Percentiles rank a stretch among this genome's conserved stretches.
Conservation (phyloP, 1,140 invertebrate genomes). For the Caenorhabditis tropicalis region DNA sequence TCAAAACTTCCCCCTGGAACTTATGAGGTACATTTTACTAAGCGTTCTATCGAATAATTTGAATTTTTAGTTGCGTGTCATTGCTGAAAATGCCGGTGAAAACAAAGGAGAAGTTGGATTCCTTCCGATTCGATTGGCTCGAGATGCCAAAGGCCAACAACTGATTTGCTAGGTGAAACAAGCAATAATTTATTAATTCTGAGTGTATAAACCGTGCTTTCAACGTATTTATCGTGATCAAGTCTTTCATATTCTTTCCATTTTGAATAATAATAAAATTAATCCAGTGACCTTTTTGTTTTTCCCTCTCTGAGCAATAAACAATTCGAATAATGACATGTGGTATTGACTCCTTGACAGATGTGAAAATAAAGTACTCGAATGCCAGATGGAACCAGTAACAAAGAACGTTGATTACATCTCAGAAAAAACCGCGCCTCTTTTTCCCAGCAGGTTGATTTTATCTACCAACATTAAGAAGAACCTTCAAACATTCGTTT, state of each 20-base stretch:
- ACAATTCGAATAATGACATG: neutral
- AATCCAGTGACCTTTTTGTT: neutral
- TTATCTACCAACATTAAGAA: neutral
- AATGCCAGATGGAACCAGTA: neutral
- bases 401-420: neutral
- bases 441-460: neutral
- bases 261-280: neutral
- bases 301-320: neutral
- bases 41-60: neutral
- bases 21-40: conserved; percentile 46
- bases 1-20: conserved; percentile 54
- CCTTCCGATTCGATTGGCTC: conserved; percentile 54
- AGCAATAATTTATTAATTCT: neutral
- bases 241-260: neutral
- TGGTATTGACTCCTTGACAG: neutral
- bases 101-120: conserved; percentile 59
- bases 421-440: neutral
- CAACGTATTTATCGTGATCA: neutral
- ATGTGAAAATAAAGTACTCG: neutral
- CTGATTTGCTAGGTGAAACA: conserved; percentile 47
- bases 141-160: conserved; percentile 51
- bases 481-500: neutral
- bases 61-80: conserved; percentile 46
- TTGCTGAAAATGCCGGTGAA: conserved; percentile 55
- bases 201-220: neutral